These are phyloP conservation scores for Pristionchus mayeri DNA, from an alignment of 2,888 invertebrate species.

Conservation along the genomic window DNA sequence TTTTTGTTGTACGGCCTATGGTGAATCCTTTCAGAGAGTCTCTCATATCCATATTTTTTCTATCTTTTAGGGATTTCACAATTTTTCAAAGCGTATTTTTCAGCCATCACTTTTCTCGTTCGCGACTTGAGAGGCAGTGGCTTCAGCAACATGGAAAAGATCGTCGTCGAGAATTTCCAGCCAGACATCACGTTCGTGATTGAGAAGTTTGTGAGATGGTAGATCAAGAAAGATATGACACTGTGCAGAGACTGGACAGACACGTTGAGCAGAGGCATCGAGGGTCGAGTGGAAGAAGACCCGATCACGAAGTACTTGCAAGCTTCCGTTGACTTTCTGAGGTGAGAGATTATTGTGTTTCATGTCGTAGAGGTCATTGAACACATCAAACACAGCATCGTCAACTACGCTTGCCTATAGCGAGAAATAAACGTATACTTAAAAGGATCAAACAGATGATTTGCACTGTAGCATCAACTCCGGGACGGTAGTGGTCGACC, in stretches of 20 bases:
- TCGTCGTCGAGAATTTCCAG: neutral
- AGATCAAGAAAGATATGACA: neutral
- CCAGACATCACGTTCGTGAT: conserved; percentile 6
- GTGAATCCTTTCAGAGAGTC: too few species aligned
- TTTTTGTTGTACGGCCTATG: too few species aligned
- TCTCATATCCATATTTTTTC: too few species aligned
- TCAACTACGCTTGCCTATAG: too few species aligned
- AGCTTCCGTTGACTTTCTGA: neutral
- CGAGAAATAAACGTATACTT: too few species aligned
- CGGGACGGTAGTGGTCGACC: neutral
- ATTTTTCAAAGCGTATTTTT: neutral
- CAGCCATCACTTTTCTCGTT: neutral
- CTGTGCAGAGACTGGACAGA: neutral
- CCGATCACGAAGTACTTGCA: neutral
- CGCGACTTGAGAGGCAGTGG: neutral
- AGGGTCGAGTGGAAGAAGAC: neutral
- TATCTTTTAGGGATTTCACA: neutral
- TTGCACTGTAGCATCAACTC: conserved; percentile 8
- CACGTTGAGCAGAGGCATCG: neutral
- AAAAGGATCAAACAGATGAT: neutral
- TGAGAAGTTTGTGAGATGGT: neutral
- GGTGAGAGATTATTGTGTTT: neutral
- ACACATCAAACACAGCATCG: too few species aligned
- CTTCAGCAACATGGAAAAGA: neutral
- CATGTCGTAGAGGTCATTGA: too few species aligned